phyloP scores from a whole-genome alignment of 2,113 vertebrate genomes.

The Machaerirhynchus nigripectus region DNA sequence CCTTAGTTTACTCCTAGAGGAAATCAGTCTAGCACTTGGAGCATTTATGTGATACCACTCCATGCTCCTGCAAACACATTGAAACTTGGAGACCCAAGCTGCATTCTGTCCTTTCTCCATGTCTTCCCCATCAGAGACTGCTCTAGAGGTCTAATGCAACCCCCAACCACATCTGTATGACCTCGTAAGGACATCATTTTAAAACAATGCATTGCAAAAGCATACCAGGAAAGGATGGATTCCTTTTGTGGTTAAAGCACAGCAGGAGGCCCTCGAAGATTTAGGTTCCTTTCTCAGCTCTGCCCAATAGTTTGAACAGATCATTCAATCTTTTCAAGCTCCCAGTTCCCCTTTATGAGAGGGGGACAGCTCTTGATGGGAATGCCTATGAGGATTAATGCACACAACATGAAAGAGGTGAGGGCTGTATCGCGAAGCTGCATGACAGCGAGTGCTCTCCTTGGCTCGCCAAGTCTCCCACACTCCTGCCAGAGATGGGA shows the following conservation, averaged over 20 bases:
- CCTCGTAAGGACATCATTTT: neutral
- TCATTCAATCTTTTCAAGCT: neutral
- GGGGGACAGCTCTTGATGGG: neutral
- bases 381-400: neutral
- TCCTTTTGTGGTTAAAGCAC: neutral
- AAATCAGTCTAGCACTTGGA: neutral
- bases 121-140: neutral
- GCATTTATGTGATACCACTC: neutral
- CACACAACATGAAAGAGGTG: neutral
- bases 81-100: neutral
- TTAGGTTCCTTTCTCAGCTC: neutral
- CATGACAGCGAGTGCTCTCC: neutral
- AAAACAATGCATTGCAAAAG: slow-evolving; percentile 9
- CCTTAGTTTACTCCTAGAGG: neutral
- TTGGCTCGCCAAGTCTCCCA: neutral
- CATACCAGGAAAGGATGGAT: neutral
- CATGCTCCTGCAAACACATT: neutral
- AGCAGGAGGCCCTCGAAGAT: neutral
- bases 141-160: neutral
- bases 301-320: neutral
- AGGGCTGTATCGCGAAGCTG: neutral
- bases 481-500: neutral
- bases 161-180: neutral
- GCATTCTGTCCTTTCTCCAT: neutral
- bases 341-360: neutral